Base-by-base conservation (phyloP, 2,888 invertebrate genomes). In the Nemurella pictetii region DNA sequence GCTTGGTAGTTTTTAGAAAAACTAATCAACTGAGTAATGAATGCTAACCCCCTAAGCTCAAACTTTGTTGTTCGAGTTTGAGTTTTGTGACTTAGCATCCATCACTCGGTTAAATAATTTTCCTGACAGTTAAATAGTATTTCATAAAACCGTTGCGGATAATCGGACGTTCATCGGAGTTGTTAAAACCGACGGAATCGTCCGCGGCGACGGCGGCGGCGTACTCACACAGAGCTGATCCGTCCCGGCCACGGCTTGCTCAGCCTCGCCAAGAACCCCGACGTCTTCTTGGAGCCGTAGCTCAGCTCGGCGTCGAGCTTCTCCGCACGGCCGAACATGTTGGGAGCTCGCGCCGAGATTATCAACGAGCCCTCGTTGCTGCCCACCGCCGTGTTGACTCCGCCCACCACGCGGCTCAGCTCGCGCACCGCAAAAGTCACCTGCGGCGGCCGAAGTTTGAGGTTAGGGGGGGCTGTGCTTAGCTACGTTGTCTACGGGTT, bases 361-460 rank as follows among this genome's bases (percentile, higher is more conserved):
- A 95, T 93, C 35, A 98, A 89, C 28, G 96, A 95, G 0, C 97
- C 98, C 89, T 98, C 98, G 89, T 98, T 98, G 89, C 97, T 96
- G 29, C 97, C 97, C 86, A 98, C 95, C 87, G 95, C 94, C 0
- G 98, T 97, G 88, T 95, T 96, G 72, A 98, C 93, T 0, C 96
- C 96, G 26, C 98, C 98, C 84, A 95, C 94, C 28, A 98, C 89
- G n/a, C 96, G 92, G 25, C 95, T 94, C 87, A 95, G 89, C 90
- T 99, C 99, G 84, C 93, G 93, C 74, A 98, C 98, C 87, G 94
- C 94, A 89, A 98, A 98, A 27, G 96, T 96, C 72, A 98, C 95
- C 93, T 96, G 90, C 82, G 89, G 27, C 4, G 27, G 2, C 3
- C 74, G 74, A 74, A 20, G n/a, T n/a, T n/a, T n/a, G n/a, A 4